Evolutionary conservation across 2,888 invertebrate genomes (phyloP).

Genomic region (Heterodera filipjevi): DNA sequence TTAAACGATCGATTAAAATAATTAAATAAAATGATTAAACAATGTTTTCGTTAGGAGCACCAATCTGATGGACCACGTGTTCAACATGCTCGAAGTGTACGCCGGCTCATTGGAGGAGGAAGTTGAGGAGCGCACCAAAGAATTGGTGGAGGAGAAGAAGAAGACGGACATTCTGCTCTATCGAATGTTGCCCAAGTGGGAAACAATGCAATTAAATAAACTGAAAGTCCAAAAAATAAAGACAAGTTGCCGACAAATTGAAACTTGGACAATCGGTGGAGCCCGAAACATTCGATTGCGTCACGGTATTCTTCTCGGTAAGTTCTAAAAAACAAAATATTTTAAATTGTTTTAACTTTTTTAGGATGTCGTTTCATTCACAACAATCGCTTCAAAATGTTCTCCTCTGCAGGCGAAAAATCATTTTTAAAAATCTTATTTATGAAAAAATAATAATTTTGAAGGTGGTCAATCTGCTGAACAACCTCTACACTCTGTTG

Average conservation of each 20-base stretch:
- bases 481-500: no score
- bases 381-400: constrained; percentile 54
- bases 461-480: no score
- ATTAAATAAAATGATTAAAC: no score
- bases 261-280: constrained; percentile 55
- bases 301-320: constrained; percentile 61
- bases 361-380: constrained; percentile 59
- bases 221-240: not conserved
- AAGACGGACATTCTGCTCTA: constrained; percentile 46
- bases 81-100: constrained; percentile 53
- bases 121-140: constrained; percentile 52
- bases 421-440: not conserved
- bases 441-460: no score
- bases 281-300: constrained; percentile 49
- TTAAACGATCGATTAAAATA: no score
- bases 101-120: constrained; percentile 47
- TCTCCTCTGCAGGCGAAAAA: constrained; percentile 53
- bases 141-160: constrained; percentile 55
- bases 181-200: constrained; percentile 49
- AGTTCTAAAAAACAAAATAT: no score
- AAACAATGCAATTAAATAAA: not conserved
- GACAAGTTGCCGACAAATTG: constrained; percentile 53
- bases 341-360: constrained; percentile 52
- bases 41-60: no score
- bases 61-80: constrained; percentile 61